Base-by-base conservation (phyloP, 2,797 vertebrate genomes). In the Apogon talboti region DNA sequence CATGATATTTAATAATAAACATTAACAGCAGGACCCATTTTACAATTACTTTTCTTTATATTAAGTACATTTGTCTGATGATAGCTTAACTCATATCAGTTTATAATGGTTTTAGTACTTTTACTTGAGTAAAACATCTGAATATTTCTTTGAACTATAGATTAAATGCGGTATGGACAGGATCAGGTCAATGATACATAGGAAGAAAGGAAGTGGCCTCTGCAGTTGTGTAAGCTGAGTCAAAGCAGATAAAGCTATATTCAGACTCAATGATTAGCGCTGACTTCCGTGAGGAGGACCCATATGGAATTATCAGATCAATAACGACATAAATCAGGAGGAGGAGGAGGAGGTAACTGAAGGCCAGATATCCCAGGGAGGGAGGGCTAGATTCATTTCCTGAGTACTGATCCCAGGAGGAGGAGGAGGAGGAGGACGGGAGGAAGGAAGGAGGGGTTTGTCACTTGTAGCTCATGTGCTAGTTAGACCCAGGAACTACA, bases 191-290 rank as follows among this genome's bases (percentile, higher is more conserved):
- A 49, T 4, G 10, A 28, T 35, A 46, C 63, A 37, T 46, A 8
- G 40, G 74, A 53, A 63, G 46, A 72, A 24, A 74, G 75, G 63
- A 84, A 82, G 68, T 69, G 51, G 50, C 54, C 50, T 66, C 28
- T 71, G 50, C 52, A 41, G 63, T 45, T 50, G 12, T 74, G 79
- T 78, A 86, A 90, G 60, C 61, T 19, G 70, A 90, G 82, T 58
- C 70, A 54, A 54, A 81, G 57, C 49, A 43, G 84, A 85, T 84
- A 84, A 74, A 55, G 66, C 57, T 85, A 85, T 79, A 82, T 84
- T 71, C 14, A 48, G 79, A 87, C 54, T 63, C 64, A 85, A 78
- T 84, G 86, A 86, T 85, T 78, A 75, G 59, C 46, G 47, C 54
- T 76, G 52, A 24, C 70, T 84, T 84, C 79, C 68, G 53, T 77